Base-by-base conservation (phyloP, 2,888 invertebrate genomes). In the Zelleria hepariella region DNA sequence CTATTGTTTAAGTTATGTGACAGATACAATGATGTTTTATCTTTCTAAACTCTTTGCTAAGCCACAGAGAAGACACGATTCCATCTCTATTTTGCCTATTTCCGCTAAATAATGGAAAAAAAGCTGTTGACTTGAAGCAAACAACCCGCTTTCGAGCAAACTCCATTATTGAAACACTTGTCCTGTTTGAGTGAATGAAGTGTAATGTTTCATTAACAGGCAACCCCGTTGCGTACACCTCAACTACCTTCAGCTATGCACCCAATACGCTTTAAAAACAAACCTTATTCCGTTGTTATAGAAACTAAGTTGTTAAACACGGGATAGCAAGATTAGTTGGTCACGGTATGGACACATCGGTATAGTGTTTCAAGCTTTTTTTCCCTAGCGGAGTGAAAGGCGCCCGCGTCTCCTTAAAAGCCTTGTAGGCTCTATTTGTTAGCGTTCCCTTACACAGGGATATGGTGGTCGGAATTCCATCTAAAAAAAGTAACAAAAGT, bases 331-430 rank as follows among this genome's bases (percentile, higher is more conserved):
- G 51, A 20, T 23, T 21, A 51, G 23, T 56, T 27, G 27, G 47
- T 24, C 15, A 18, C 21, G 8, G 20, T 51, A 23, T 25, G 20
- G 78, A 80, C 76, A 79, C 73, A 76, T 80, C 77, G 83, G 82
- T 82, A 77, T 83, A 80, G 80, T 81, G 78, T 86, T 84, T 80
- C 82, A 78, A 74, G 70, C 56, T 75, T 73, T 80, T 83, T 78
- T 80, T 76, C 58, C 48, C 15, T 72, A 64, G 70, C 69, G 75
- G 69, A 76, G 85, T 81, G 83, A 84, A 86, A 85, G 83, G 84
- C 77, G 71, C 75, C 76, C 77, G 78, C 76, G 75, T 80, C 81
- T 80, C 79, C 78, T 80, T 84, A 79, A 84, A 83, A 82, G 80
- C 80, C 80, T 80, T 83, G 82, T 85, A 72, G 78, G 73, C 74